phyloP scores from a whole-genome alignment of 2,797 vertebrate genomes.

The Clarias pachynema region DNA sequence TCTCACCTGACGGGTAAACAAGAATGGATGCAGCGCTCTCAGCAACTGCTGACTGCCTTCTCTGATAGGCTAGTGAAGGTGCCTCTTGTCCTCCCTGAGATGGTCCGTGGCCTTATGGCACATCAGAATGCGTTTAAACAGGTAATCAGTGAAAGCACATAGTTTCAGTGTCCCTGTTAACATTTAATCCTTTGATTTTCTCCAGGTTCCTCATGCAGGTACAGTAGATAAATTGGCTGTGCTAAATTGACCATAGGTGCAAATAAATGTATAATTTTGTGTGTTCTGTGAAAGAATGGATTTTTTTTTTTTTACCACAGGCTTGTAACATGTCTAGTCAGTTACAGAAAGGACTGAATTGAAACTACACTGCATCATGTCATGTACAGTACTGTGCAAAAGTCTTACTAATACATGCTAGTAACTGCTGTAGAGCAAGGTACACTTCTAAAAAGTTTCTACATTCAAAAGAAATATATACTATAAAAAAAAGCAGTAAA shows the following conservation, averaged over 20 bases:
- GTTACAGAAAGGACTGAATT: slow-evolving; percentile 9
- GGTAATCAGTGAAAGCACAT: slow-evolving; percentile 63
- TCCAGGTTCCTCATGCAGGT: background rate
- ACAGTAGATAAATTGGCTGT: background rate
- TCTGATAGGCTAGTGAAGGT: slow-evolving; percentile 83
- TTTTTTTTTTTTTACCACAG: background rate
- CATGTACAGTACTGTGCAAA: too few relatives aligned
- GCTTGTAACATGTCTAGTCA: slow-evolving; percentile 7
- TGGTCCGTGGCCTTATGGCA: slow-evolving; percentile 80
- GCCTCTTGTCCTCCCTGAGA: slow-evolving; percentile 86
- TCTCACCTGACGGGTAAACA: slow-evolving; percentile 79
- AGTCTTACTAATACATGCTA: too few relatives aligned
- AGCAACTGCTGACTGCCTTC: slow-evolving; percentile 83
- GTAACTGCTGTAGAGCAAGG: too few relatives aligned
- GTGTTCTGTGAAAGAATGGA: background rate
- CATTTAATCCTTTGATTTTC: background rate
- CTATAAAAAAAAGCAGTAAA: too few relatives aligned
- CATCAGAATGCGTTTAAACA: slow-evolving; percentile 86
- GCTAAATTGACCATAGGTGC: background rate
- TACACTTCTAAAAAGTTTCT: too few relatives aligned
- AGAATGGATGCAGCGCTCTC: slow-evolving; percentile 83
- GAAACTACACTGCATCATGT: background rate
- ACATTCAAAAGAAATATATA: too few relatives aligned
- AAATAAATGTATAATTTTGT: background rate
- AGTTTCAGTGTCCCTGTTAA: background rate